Conservation (phyloP, 2,888 invertebrate species). For the Teleiodes luculella region DNA sequence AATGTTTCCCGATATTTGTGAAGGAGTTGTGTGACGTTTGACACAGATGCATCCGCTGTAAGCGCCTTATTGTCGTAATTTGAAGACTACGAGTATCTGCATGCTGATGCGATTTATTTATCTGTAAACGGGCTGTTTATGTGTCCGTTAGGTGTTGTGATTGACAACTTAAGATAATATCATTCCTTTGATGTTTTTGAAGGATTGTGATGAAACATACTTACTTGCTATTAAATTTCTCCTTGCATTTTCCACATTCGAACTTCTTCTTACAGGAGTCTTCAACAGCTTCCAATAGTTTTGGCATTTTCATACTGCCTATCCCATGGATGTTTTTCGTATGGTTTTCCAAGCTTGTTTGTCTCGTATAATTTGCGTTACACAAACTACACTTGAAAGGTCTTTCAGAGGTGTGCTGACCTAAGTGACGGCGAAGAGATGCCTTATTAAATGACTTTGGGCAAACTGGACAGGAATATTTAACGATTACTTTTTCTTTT, state of each 20-base stretch:
- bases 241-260: slow-evolving; percentile 45
- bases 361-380: slow-evolving; percentile 81
- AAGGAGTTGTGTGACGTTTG: slow-evolving; percentile 66
- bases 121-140: slow-evolving; percentile 31
- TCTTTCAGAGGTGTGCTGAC: slow-evolving; percentile 86
- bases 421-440: slow-evolving; percentile 83
- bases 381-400: slow-evolving; percentile 83
- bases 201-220: slow-evolving; percentile 23
- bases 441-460: slow-evolving; percentile 81
- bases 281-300: slow-evolving; percentile 28
- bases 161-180: slow-evolving; percentile 14
- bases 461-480: slow-evolving; percentile 84
- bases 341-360: slow-evolving; percentile 82
- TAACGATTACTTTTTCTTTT: slow-evolving; percentile 51
- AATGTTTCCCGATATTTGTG: slow-evolving; percentile 70
- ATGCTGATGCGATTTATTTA: slow-evolving; percentile 43
- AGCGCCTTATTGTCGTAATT: slow-evolving; percentile 36
- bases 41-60: slow-evolving; percentile 62
- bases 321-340: slow-evolving; percentile 70
- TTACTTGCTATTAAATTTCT: slow-evolving; percentile 49
- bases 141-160: slow-evolving; percentile 28
- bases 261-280: slow-evolving; percentile 28
- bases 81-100: slow-evolving; percentile 37
- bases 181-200: not conserved
- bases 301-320: slow-evolving; percentile 28